A percentile compares a stretch with the other conserved stretches of the same genome.
Evolutionary conservation across 1,140 invertebrate genomes (phyloP).

Genomic region (Zaprionus tsacasi): DNA sequence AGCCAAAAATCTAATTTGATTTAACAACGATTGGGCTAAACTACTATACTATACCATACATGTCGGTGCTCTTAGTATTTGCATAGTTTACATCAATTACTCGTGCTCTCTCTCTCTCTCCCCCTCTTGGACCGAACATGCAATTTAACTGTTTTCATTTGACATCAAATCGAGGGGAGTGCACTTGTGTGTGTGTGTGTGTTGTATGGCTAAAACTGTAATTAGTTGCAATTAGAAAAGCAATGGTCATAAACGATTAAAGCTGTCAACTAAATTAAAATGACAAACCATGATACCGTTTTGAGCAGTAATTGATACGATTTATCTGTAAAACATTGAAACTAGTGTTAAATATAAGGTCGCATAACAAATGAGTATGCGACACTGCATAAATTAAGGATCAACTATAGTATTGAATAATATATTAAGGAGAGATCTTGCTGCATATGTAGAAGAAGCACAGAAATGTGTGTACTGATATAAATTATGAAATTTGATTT

Average conservation of each 20-base stretch:
- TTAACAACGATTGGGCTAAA: conserved; percentile 61
- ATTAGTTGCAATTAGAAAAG: conserved; percentile 33
- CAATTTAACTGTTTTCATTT: conserved; percentile 31
- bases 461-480: too few species aligned
- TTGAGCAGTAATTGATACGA: background rate
- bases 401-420: background rate
- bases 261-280: conserved; percentile 16
- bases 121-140: conserved; percentile 1
- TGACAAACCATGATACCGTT: conserved; percentile 7
- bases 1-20: conserved; percentile 68
- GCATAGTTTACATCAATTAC: conserved; percentile 38
- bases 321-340: background rate
- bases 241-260: conserved; percentile 11
- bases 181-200: background rate
- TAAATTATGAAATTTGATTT: too few species aligned
- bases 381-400: background rate
- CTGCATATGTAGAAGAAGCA: too few species aligned
- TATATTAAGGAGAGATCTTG: background rate
- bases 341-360: background rate
- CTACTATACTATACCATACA: conserved; percentile 1
- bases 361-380: background rate
- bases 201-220: conserved; percentile 5
- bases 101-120: background rate
- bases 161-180: background rate
- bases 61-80: conserved; percentile 21